Conservation (phyloP, 2,113 vertebrate genomes). For the Phoxinus phoxinus region DNA sequence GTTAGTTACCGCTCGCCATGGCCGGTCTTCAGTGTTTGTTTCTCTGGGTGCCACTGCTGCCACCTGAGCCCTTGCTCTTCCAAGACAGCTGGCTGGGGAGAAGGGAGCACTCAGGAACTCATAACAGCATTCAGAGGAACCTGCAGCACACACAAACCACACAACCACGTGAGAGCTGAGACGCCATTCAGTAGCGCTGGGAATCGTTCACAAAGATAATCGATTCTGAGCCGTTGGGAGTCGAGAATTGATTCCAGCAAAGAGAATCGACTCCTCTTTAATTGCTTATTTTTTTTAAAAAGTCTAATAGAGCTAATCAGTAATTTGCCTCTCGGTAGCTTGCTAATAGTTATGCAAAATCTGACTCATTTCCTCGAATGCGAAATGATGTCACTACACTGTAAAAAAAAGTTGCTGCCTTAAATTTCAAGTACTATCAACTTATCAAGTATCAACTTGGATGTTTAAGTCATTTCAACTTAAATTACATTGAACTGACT, state of each 20-base stretch:
- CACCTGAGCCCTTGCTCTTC: constrained; percentile 70
- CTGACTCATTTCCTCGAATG: too few relatives aligned
- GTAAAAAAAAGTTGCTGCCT: too few relatives aligned
- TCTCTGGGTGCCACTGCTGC: constrained; percentile 66
- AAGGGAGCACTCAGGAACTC: constrained; percentile 59
- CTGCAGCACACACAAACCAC: constrained; percentile 62
- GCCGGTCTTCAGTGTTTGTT: constrained; percentile 68
- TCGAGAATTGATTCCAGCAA: neutral
- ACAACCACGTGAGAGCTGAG: neutral
- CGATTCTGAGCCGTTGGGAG: neutral
- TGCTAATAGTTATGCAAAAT: too few relatives aligned
- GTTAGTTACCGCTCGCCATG: constrained; percentile 88
- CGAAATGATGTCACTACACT: too few relatives aligned
- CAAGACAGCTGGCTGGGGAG: constrained; percentile 57
- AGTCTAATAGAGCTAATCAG: neutral
- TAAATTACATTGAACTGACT: too few relatives aligned
- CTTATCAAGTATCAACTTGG: too few relatives aligned
- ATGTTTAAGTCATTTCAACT: too few relatives aligned
- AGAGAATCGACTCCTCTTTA: neutral
- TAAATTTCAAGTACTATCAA: too few relatives aligned
- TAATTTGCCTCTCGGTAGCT: neutral
- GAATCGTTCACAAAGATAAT: neutral
- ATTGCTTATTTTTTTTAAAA: neutral
- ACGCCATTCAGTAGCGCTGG: neutral
- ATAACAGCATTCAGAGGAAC: constrained; percentile 69